Evolutionary conservation across 2,797 vertebrate genomes (phyloP).

Genomic region (Arrhamphus sclerolepis): DNA sequence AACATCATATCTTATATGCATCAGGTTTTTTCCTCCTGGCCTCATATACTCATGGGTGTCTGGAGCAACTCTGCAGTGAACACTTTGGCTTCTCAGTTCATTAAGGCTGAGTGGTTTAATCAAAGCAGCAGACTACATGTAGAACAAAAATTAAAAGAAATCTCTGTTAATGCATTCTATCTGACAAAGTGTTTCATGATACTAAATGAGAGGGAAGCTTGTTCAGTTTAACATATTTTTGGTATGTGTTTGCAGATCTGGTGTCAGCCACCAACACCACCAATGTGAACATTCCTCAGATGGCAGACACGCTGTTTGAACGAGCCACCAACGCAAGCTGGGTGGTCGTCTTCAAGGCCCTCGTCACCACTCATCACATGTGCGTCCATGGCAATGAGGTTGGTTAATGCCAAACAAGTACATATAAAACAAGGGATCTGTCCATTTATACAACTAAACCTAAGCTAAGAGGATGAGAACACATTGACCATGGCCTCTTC

Average conservation of each 20-base stretch:
- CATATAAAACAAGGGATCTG: too few relatives aligned
- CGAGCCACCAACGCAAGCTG: slow-evolving; percentile 97
- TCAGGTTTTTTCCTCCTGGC: slow-evolving; percentile 39
- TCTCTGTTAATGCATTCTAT: too few relatives aligned
- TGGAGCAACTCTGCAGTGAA: slow-evolving; percentile 39
- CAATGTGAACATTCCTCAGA: slow-evolving; percentile 99
- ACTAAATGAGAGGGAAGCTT: too few relatives aligned
- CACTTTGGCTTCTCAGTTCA: slow-evolving; percentile 22
- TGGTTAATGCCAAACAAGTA: slow-evolving; percentile 24
- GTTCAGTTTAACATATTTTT: too few relatives aligned
- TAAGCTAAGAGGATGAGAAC: too few relatives aligned
- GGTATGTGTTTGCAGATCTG: slow-evolving; percentile 84
- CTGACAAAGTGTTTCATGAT: too few relatives aligned
- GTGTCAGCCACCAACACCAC: slow-evolving; percentile 99
- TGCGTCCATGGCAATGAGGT: slow-evolving; percentile 99
- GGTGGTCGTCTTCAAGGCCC: slow-evolving; percentile 99
- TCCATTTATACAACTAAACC: too few relatives aligned
- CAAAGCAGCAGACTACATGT: slow-evolving; percentile 5
- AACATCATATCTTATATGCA: slow-evolving; percentile 34
- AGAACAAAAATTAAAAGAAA: too few relatives aligned
- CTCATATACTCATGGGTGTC: slow-evolving; percentile 48
- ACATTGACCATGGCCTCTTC: too few relatives aligned
- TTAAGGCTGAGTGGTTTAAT: slow-evolving; percentile 46
- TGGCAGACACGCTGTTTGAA: slow-evolving; percentile 98
- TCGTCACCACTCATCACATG: slow-evolving; percentile 96